phyloP scores from a whole-genome alignment of 1,140 invertebrate species.

The Nasonia longicornis region DNA sequence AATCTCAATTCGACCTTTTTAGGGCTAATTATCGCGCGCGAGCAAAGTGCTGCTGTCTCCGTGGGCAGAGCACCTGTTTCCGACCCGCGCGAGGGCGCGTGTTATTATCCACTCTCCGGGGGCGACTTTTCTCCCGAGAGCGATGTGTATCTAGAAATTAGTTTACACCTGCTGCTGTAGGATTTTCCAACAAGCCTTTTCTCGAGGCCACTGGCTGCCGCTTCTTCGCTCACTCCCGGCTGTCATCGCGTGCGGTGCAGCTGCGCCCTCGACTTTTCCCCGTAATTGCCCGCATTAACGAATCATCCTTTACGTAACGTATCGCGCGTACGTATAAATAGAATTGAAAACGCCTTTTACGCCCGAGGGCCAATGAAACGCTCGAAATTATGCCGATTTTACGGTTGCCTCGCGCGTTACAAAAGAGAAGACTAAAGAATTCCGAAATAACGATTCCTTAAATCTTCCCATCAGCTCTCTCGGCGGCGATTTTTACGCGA shows the following conservation, averaged over 20 bases:
- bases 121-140: background rate
- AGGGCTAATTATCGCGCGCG: conserved; percentile 1
- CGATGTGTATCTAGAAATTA: conserved; percentile 37
- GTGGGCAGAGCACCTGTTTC: background rate
- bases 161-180: conserved; percentile 38
- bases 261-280: no score
- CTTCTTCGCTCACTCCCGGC: no score
- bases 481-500: conserved; percentile 27
- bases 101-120: conserved; percentile 2
- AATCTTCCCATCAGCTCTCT: conserved; percentile 39
- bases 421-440: background rate
- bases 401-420: background rate
- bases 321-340: no score
- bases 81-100: background rate
- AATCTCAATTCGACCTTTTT: conserved; percentile 36
- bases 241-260: no score
- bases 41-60: background rate
- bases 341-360: background rate
- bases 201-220: background rate
- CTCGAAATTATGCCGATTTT: background rate
- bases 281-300: no score
- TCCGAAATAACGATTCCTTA: conserved; percentile 34
- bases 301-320: no score
- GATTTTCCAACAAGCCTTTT: conserved; percentile 41
- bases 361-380: background rate